Evolutionary conservation across 2,797 vertebrate species (phyloP).

Genomic region (Decapterus maruadsi): DNA sequence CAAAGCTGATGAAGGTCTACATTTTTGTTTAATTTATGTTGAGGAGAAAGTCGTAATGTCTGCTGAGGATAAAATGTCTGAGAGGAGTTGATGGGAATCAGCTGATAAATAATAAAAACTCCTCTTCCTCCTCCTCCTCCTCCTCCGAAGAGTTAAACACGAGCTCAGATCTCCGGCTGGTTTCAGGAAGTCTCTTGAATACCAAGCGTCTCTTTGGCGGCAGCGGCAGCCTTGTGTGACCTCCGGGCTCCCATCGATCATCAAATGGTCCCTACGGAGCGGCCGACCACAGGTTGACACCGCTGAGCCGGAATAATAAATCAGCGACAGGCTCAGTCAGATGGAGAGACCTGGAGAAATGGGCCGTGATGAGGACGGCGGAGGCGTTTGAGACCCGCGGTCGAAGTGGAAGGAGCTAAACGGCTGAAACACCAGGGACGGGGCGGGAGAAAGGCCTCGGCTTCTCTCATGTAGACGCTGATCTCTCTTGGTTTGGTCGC

Average conservation of each 20-base stretch:
- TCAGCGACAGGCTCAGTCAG: constrained; percentile 35
- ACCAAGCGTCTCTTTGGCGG: constrained; percentile 53
- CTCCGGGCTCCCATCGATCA: constrained; percentile 65
- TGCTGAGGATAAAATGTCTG: not conserved
- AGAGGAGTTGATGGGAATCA: not conserved
- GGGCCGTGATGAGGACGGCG: constrained; percentile 18
- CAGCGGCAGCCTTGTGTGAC: constrained; percentile 51
- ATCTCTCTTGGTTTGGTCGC: constrained; percentile 21
- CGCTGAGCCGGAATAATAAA: constrained; percentile 58
- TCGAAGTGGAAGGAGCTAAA: constrained; percentile 22
- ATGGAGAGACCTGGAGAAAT: constrained; percentile 48
- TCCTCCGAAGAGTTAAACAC: constrained; percentile 5
- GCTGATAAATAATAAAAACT: not conserved
- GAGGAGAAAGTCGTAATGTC: not conserved
- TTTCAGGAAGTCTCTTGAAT: constrained; percentile 59
- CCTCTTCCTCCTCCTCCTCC: not conserved
- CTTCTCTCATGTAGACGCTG: constrained; percentile 10
- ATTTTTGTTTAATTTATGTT: no score
- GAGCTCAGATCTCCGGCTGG: constrained; percentile 23
- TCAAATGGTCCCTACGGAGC: constrained; percentile 51
- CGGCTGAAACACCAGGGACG: not conserved
- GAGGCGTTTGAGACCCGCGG: not conserved
- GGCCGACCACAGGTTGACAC: constrained; percentile 49
- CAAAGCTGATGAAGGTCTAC: no score
- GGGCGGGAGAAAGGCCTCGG: not conserved